phyloP scores from a whole-genome alignment of 1,140 invertebrate genomes.

The Scaptomyza montana region DNA sequence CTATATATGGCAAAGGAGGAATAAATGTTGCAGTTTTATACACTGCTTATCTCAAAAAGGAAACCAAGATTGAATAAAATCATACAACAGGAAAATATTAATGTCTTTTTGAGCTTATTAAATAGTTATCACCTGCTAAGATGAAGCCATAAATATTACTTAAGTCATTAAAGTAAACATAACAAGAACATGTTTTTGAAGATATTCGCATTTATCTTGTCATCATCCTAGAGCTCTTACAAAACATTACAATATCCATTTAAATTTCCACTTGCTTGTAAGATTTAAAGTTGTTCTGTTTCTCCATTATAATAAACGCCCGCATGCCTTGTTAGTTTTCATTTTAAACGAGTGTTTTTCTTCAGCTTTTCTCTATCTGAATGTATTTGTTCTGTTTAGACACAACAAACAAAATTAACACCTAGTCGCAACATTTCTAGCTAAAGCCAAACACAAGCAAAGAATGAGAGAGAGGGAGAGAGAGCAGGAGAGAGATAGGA shows the following conservation, averaged over 20 bases:
- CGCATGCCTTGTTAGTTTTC: conserved; percentile 62
- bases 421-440: conserved; percentile 75
- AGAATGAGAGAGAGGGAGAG: background rate
- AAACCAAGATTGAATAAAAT: background rate
- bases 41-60: background rate
- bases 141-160: no score
- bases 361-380: conserved; percentile 31
- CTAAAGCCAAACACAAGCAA: conserved; percentile 39
- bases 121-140: no score
- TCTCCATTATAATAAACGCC: conserved; percentile 10
- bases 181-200: no score
- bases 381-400: conserved; percentile 52
- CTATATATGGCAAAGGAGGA: conserved; percentile 52
- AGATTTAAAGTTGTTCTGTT: background rate
- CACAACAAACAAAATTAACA: conserved; percentile 73
- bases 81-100: background rate
- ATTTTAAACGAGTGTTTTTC: conserved; percentile 44
- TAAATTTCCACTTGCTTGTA: conserved; percentile 28
- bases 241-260: conserved; percentile 14
- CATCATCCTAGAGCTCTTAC: background rate
- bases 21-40: conserved; percentile 34
- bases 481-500: background rate
- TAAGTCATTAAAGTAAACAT: no score
- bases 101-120: background rate
- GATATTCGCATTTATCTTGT: background rate